These are phyloP conservation scores for Rotaria macrura DNA, from an alignment of 2,888 invertebrate genomes.

Conservation along the genomic window DNA sequence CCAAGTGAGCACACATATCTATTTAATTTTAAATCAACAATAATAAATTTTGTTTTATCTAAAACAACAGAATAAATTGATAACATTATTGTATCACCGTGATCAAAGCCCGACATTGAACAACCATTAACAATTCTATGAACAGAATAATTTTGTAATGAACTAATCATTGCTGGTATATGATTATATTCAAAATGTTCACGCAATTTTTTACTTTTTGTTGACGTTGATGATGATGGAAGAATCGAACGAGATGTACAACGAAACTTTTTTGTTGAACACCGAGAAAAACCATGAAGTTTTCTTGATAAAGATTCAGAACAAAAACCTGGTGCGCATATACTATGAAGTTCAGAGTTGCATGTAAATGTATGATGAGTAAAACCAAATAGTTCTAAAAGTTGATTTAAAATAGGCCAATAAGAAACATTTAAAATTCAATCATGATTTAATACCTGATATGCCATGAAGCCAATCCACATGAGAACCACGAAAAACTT, in stretches of 20 bases:
- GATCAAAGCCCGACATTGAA: not conserved
- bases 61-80: not conserved
- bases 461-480: not conserved
- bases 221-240: not conserved
- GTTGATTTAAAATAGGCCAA: not conserved
- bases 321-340: not conserved
- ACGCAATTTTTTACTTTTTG: slow-evolving; percentile 42
- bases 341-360: slow-evolving; percentile 9
- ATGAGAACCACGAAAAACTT: not conserved
- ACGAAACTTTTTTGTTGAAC: not conserved
- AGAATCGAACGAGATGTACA: not conserved
- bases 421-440: not conserved
- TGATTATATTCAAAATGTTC: slow-evolving; percentile 51
- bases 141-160: slow-evolving; percentile 34
- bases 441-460: not conserved
- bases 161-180: slow-evolving; percentile 50
- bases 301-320: not conserved
- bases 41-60: slow-evolving; percentile 43
- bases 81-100: not conserved
- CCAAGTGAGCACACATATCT: not conserved
- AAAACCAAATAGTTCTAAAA: slow-evolving; percentile 7
- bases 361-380: not conserved
- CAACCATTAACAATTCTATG: slow-evolving; percentile 13
- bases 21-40: slow-evolving; percentile 44
- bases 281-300: not conserved